Evolutionary conservation across 2,113 vertebrate species (phyloP), one percentile per base, ranked within the genome.

Genomic region (Pangasianodon gigas): DNA sequence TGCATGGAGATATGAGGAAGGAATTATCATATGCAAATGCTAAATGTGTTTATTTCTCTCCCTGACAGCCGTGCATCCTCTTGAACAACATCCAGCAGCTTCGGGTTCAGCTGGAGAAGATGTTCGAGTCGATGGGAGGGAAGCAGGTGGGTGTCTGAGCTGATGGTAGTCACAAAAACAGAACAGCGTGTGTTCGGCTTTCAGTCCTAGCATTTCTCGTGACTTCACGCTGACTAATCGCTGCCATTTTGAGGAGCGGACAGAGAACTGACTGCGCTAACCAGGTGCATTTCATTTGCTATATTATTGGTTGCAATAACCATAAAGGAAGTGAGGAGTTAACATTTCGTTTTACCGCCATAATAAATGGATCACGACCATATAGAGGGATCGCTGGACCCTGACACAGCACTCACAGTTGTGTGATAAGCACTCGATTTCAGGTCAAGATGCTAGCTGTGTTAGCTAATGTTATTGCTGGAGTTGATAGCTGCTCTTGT

Each of bases 51-150:
- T 16, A 26, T 90, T 0, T 91, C 10, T 56, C 74, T 80, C 69
- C 81, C 93, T 93, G 90, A 21, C 93, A 99, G 98, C 96, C 98
- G 91, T 99, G 97, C 93, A 98, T 99, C 95, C 92, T 99, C 94
- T 97, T 99, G 94, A 99, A 99, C 95, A 99, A 99, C 95, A 98
- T 99, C 90, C 98, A 99, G 89, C 98, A 99, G 75, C 91, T 99
- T 8, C 95, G 98, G 32, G 97, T 99, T 77, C 98, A 98, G 88
- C 97, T 99, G 91, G 98, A 99, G 95, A 99, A 99, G 94, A 99
- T 99, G 98, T 99, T 99, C 92, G 98, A 99, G 95, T 98, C 98
- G 62, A 99, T 99, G 98, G 98, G 98, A 75, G 98, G 98, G 48
- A 99, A 99, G 94, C 97, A 99, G 97, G 98, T 99, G 89, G 87